Base-by-base conservation (phyloP, 2,113 vertebrate genomes). In the Strigops habroptila region DNA sequence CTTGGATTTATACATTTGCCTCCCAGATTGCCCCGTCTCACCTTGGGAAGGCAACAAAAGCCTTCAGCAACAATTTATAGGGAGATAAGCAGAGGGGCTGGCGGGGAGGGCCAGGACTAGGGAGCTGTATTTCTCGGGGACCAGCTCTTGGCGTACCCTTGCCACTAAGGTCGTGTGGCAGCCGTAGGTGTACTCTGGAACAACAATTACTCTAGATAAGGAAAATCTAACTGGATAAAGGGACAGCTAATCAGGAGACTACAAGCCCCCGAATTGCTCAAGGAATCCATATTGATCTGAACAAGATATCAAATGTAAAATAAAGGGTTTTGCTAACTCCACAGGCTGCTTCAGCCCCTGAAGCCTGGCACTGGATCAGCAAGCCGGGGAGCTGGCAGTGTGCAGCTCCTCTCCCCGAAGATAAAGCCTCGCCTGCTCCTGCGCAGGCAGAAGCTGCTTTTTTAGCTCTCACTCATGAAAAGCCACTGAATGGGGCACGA, bases 61-160 rank as follows among this genome's bases (percentile, higher is more conserved):
- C 90, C 97, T 90, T 96, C 97, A 93, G 91, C 85, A 94, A 90
- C 94, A 94, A 95, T 90, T 96, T 83, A 81, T 43, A 84, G 97
- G 85, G 96, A 94, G 92, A 65, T 87, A 93, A 81, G 76, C 3
- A 1, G 78, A 53, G 82, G 82, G 81, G 69, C 53, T 4, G 59
- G 79, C 21, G 31, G 86, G 91, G 90, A 75, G 70, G 60, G 48
- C 68, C 52, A 4, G 77, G 41, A 9, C 3, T 19, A 12, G 90
- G 94, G 89, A 90, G 86, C 86, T 17, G 90, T 70, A 59, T 86
- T 92, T 97, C 96, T 91, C 41, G 59, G n/a, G 92, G 88, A 89
- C 91, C 93, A 12, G 85, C 78, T 80, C 35, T 25, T 15, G 10
- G 18, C 25, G 1, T 69, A 69, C 80, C 59, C 39, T 88, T 76